These are phyloP conservation scores for Drosophila subsilvestris DNA, from an alignment of 2,888 invertebrate species.

Conservation along the genomic window DNA sequence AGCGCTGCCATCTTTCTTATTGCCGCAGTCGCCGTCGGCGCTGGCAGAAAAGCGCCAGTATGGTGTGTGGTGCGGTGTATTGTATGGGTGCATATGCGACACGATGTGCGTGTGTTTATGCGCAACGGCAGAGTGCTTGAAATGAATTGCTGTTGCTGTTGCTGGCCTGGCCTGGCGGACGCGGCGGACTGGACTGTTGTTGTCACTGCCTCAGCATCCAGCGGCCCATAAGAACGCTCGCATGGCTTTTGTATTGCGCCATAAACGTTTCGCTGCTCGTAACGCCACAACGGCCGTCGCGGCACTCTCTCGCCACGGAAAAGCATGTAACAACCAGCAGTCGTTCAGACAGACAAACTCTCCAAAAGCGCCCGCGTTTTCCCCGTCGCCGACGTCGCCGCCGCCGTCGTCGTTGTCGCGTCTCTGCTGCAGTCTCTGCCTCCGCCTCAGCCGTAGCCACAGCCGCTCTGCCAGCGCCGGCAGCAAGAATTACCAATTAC, in stretches of 20 bases:
- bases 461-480: conserved; percentile 58
- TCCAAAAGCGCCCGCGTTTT: conserved; percentile 1
- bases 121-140: conserved; percentile 55
- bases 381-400: conserved; percentile 41
- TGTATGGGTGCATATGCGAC: conserved; percentile 17
- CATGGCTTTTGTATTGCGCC: conserved; percentile 85
- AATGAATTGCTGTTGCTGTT: conserved; percentile 67
- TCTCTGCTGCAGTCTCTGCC: conserved; percentile 47
- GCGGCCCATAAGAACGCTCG: conserved; percentile 79
- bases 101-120: conserved; percentile 26
- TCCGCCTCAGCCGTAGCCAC: conserved; percentile 52
- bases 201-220: conserved; percentile 63
- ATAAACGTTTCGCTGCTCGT: conserved; percentile 85
- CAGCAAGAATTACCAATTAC: conserved; percentile 84
- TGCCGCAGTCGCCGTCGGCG: conserved; percentile 59
- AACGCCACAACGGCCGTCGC: conserved; percentile 84
- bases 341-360: conserved; percentile 47
- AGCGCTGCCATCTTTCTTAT: conserved; percentile 72
- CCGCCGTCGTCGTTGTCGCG: conserved; percentile 29
- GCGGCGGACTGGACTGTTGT: conserved; percentile 65
- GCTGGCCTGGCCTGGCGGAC: conserved; percentile 20
- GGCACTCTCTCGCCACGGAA: conserved; percentile 63
- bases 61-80: too few species aligned
- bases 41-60: conserved; percentile 47
- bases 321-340: conserved; percentile 2